Conservation (phyloP, 2,797 vertebrate species). For the Spheniscus humboldti region DNA sequence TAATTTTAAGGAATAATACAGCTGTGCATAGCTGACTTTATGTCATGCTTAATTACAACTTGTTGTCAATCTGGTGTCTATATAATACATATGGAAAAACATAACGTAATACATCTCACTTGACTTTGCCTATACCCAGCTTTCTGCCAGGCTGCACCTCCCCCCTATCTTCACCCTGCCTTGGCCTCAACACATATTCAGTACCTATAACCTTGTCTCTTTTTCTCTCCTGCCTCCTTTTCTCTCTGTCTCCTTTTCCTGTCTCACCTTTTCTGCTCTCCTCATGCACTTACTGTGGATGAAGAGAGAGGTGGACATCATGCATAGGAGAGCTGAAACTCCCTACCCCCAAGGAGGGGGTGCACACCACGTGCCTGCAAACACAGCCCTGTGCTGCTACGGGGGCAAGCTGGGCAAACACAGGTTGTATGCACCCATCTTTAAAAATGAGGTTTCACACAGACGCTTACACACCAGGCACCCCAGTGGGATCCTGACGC, state of each 20-base stretch:
- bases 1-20: constrained; percentile 48
- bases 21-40: not conserved
- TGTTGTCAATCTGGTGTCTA: not conserved
- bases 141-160: not conserved
- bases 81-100: not conserved
- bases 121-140: not conserved
- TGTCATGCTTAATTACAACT: not conserved
- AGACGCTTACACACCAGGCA: not conserved
- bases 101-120: not conserved
- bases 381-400: not conserved
- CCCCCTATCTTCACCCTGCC: not conserved
- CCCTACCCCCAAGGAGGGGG: rapidly evolving
- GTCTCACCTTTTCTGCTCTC: not conserved
- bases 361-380: not conserved
- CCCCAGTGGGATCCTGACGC: rapidly evolving
- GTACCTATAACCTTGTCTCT: not conserved
- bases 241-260: not conserved
- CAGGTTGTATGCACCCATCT: not conserved
- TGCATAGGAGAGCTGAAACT: not conserved
- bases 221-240: not conserved
- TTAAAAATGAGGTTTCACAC: not conserved
- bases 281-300: not conserved
- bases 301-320: not conserved
- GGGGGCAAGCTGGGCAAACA: not conserved
- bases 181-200: not conserved